Percentiles rank a stretch among this genome's conserved stretches.
Evolutionary conservation across 2,113 vertebrate genomes (phyloP).

Genomic region (Parus major): DNA sequence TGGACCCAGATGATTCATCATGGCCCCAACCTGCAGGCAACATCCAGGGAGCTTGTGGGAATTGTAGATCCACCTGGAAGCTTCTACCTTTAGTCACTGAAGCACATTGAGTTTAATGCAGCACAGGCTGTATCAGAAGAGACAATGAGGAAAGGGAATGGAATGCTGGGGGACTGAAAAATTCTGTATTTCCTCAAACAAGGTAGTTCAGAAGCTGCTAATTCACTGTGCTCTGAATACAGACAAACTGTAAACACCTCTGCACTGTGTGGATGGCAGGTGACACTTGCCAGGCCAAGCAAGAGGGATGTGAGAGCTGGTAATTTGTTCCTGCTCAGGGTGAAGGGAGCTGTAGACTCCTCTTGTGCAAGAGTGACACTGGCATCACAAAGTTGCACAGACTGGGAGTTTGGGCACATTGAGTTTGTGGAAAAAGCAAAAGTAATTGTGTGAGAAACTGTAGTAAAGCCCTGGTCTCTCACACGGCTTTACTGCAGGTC

Average conservation of each 20-base stretch:
- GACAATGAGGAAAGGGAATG: background rate
- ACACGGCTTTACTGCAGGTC: background rate
- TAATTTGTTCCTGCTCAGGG: background rate
- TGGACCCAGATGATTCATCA: rapidly evolving
- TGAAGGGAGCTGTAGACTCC: background rate
- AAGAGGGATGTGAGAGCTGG: background rate
- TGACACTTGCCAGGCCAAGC: background rate
- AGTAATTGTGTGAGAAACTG: background rate
- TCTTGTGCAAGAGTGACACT: background rate
- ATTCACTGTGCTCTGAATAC: background rate
- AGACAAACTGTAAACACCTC: background rate
- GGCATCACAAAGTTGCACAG: background rate
- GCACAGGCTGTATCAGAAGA: background rate
- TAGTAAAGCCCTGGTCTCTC: background rate
- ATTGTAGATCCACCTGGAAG: background rate
- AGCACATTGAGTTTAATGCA: background rate
- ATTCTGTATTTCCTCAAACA: background rate
- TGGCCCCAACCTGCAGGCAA: background rate
- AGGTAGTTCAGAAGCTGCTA: background rate
- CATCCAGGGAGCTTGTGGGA: background rate
- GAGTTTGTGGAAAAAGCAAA: background rate
- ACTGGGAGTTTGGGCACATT: rapidly evolving
- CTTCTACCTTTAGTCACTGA: background rate
- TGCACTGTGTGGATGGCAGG: background rate
- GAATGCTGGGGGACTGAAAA: background rate